Conservation (phyloP, 2,113 vertebrate species). For the Holacanthus passer region DNA sequence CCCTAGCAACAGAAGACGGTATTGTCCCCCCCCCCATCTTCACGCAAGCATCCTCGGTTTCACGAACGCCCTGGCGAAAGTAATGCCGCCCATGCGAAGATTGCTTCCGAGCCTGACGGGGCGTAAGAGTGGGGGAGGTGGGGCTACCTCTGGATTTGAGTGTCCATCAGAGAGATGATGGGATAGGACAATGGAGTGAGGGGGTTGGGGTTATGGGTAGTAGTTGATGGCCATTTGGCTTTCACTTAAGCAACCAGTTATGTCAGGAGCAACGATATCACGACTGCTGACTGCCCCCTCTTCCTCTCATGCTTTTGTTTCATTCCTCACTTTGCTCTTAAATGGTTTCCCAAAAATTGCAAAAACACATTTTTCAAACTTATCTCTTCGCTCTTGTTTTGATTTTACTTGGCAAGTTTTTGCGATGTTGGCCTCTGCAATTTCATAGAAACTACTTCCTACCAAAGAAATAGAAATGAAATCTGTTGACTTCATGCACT, state of each 20-base stretch:
- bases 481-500: neutral
- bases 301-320: slow-evolving; percentile 25
- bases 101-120: slow-evolving; percentile 51
- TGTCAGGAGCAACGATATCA: slow-evolving; percentile 29
- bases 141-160: slow-evolving; percentile 46
- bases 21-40: neutral
- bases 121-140: slow-evolving; percentile 37
- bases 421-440: too few relatives aligned
- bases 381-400: neutral
- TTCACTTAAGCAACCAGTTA: slow-evolving; percentile 36
- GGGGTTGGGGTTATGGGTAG: slow-evolving; percentile 37
- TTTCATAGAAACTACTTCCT: slow-evolving; percentile 5
- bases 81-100: slow-evolving; percentile 45
- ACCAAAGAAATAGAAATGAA: slow-evolving; percentile 10
- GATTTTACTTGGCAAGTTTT: neutral
- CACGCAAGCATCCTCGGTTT: neutral
- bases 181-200: slow-evolving; percentile 8
- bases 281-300: neutral
- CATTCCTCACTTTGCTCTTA: neutral
- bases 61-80: slow-evolving; percentile 26
- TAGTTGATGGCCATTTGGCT: slow-evolving; percentile 21
- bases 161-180: slow-evolving; percentile 63
- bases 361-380: neutral
- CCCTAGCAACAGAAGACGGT: slow-evolving; percentile 61
- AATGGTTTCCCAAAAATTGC: too few relatives aligned